Conservation (phyloP, 1,140 invertebrate species). For the Drosophila tropicalis region DNA sequence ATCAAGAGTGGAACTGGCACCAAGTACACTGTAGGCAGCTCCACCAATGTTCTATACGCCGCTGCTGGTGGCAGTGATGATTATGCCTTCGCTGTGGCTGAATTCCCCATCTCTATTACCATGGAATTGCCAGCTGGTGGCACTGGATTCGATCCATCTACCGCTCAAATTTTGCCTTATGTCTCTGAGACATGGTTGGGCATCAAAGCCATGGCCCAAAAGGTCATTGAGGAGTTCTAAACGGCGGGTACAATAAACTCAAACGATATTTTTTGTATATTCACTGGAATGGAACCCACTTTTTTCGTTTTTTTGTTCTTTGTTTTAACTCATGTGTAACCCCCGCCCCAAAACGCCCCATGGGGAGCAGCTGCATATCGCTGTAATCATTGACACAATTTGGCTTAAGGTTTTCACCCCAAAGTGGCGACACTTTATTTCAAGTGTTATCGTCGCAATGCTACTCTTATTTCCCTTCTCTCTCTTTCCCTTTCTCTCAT, state of each 20-base stretch:
- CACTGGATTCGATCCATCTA: slow-evolving; percentile 86
- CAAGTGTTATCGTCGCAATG: neutral
- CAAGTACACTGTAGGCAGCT: slow-evolving; percentile 86
- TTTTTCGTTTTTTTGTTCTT: neutral
- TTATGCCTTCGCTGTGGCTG: slow-evolving; percentile 86
- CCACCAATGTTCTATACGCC: slow-evolving; percentile 85
- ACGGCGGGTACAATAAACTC: slow-evolving; percentile 36
- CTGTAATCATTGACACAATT: slow-evolving; percentile 9
- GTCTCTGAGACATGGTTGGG: slow-evolving; percentile 91
- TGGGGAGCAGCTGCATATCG: neutral
- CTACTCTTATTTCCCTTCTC: no score
- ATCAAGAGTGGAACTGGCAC: slow-evolving; percentile 84
- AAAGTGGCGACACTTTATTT: neutral
- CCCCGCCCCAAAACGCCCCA: neutral
- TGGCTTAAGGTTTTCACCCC: neutral
- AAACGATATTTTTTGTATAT: slow-evolving; percentile 31
- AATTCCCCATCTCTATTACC: slow-evolving; percentile 87
- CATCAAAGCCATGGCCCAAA: slow-evolving; percentile 84
- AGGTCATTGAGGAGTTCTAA: slow-evolving; percentile 69
- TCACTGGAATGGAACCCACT: slow-evolving; percentile 11
- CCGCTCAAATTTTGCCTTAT: slow-evolving; percentile 85
- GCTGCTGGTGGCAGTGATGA: slow-evolving; percentile 87
- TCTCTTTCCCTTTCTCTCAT: no score
- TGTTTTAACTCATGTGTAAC: neutral
- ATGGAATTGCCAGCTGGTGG: slow-evolving; percentile 89